Conservation (phyloP, 2,888 invertebrate genomes). For the Psylliodes chrysocephalus region DNA sequence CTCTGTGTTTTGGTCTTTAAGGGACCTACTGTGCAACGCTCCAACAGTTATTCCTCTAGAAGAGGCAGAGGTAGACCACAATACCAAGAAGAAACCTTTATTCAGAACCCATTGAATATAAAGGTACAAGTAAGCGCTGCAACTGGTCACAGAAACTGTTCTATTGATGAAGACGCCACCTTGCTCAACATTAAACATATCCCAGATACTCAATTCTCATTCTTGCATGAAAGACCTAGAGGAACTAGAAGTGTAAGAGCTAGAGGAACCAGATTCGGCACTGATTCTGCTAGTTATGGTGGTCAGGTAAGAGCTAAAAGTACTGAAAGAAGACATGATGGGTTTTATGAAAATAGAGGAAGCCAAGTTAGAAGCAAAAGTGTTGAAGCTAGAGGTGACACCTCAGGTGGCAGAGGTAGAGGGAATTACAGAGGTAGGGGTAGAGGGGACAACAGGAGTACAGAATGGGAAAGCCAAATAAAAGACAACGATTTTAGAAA, state of each 20-base stretch:
- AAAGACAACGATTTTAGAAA: conserved; percentile 8
- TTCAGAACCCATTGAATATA: conserved; percentile 52
- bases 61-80: conserved; percentile 28
- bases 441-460: not conserved
- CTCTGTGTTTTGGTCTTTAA: not conserved
- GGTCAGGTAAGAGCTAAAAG: conserved; percentile 19
- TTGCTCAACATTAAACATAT: conserved; percentile 45
- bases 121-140: conserved; percentile 53
- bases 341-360: conserved; percentile 6
- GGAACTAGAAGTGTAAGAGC: conserved; percentile 13
- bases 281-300: conserved; percentile 11
- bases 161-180: conserved; percentile 47
- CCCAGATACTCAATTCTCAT: conserved; percentile 36
- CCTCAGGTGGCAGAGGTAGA: not conserved
- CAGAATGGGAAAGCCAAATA: too few species aligned
- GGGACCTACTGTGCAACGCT: conserved; percentile 1
- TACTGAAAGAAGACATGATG: conserved; percentile 13
- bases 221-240: not conserved
- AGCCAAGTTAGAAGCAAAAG: conserved; percentile 24
- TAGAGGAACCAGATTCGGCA: conserved; percentile 14
- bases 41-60: conserved; percentile 13
- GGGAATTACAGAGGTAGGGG: not conserved
- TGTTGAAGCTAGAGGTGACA: conserved; percentile 19
- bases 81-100: conserved; percentile 15
- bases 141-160: conserved; percentile 53